A percentile compares a stretch with the other conserved stretches of the same genome.
These are phyloP conservation scores for Drosophila santomea DNA, from an alignment of 1,140 invertebrate genomes.

Conservation along the genomic window DNA sequence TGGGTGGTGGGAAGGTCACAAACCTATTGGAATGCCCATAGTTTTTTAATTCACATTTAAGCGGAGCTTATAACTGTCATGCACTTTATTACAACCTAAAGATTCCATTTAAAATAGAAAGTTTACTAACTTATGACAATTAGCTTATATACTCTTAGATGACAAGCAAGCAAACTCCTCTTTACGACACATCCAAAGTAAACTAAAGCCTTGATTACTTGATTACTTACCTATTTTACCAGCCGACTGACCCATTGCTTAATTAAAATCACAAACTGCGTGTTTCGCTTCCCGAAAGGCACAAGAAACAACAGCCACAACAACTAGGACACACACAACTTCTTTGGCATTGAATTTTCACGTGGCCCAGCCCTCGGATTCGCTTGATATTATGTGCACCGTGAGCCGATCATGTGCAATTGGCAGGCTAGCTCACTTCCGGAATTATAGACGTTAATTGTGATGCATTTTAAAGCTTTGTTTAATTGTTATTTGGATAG, in stretches of 20 bases:
- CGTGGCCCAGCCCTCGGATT: slow-evolving; percentile 29
- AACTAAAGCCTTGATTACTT: slow-evolving; percentile 1
- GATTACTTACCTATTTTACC: slow-evolving; percentile 80
- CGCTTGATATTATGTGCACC: slow-evolving; percentile 5
- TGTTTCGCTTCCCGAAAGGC: slow-evolving; percentile 32
- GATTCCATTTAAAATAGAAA: neutral
- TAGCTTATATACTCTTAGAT: too few relatives aligned
- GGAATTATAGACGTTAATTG: slow-evolving; percentile 21
- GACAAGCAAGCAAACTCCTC: too few relatives aligned
- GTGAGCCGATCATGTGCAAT: slow-evolving; percentile 20
- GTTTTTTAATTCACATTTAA: slow-evolving; percentile 15
- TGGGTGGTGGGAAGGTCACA: slow-evolving; percentile 61
- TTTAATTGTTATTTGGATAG: slow-evolving; percentile 45
- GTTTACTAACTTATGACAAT: neutral
- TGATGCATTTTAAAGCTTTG: slow-evolving; percentile 35
- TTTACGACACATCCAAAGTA: neutral
- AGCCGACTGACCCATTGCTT: slow-evolving; percentile 78
- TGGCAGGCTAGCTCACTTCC: slow-evolving; percentile 5
- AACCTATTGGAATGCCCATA: slow-evolving; percentile 64
- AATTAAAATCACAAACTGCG: slow-evolving; percentile 32
- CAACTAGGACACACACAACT: slow-evolving; percentile 38
- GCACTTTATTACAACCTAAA: neutral
- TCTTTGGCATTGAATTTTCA: slow-evolving; percentile 58
- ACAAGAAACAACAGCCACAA: slow-evolving; percentile 22
- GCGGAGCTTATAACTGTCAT: slow-evolving; percentile 27